Evolutionary conservation across 2,797 vertebrate genomes (phyloP), one percentile per base, ranked within the genome.

Genomic region (Nasua narica): DNA sequence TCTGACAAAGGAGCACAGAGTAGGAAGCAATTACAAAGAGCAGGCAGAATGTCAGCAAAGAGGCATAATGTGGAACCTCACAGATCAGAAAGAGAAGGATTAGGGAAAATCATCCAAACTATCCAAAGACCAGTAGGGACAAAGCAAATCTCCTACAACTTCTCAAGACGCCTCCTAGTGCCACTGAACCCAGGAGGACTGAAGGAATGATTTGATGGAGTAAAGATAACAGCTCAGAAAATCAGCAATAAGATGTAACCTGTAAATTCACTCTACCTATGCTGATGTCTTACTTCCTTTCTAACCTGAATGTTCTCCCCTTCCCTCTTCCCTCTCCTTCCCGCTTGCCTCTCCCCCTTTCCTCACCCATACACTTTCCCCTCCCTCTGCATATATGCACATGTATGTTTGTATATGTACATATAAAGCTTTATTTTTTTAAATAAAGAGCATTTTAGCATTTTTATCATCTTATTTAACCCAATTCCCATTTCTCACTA

Each of bases 91-190:
- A 96, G 94, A 97, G 72, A 96, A 95, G 40, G 93, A 87, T 96
- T 96, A 97, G 94, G 79, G 76, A 90, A 97, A 96, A 86, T 62
- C 93, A 91, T 84, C 91, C 93, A 95, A 96, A 97, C 69, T 72
- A 92, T 46, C 94, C 78, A 50, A 90, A 97, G 96, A 96, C 88
- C 69, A 77, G 15, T 60, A 78, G 91, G 90, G 32, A 92, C 35
- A 54, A 81, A 54, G 37, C 54, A 95, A 94, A 91, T 86, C 69
- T 95, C 85, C 92, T 29, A 9, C 74, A 70, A 50, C 46, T 65
- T 92, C 95, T 96, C 87, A 65, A 87, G 69, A 89, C 43, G 86
- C 82, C 93, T 77, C 72, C 40, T 87, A 96, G 97, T 72, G 86
- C 65, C 54, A 58, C 91, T 76, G 69, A 94, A 46, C 58, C 60